A percentile compares a stretch with the other conserved stretches of the same genome.
phyloP scores from a whole-genome alignment of 2,888 invertebrate species.

The Furcula furcula region DNA sequence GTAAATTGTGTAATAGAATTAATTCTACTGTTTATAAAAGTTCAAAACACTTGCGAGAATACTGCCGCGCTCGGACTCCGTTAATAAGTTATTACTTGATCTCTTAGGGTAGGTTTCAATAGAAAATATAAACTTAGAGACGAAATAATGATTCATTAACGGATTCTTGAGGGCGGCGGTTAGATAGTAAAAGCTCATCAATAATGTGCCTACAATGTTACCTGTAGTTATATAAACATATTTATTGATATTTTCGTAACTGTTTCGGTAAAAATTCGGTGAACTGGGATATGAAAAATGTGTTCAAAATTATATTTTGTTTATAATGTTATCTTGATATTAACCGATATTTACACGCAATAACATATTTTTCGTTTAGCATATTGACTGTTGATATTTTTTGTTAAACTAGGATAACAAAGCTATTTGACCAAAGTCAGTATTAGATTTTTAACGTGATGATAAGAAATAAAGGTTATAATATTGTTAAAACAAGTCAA shows the following conservation, averaged over 20 bases:
- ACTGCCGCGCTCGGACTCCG: no score
- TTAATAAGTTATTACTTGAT: no score
- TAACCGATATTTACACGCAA: constrained; percentile 75
- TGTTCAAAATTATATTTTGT: constrained; percentile 71
- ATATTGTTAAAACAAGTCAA: constrained; percentile 66
- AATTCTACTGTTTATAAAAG: constrained; percentile 8
- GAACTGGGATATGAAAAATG: constrained; percentile 66
- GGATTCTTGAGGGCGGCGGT: no score
- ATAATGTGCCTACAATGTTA: constrained; percentile 80
- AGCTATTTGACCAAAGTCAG: constrained; percentile 83
- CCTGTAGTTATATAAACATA: constrained; percentile 73
- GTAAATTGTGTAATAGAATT: constrained; percentile 3
- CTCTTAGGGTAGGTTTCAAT: no score
- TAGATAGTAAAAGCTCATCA: constrained; percentile 71
- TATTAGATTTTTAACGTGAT: constrained; percentile 77
- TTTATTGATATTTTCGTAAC: constrained; percentile 54
- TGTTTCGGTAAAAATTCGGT: constrained; percentile 54
- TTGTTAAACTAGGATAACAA: constrained; percentile 80
- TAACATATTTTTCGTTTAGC: constrained; percentile 69
- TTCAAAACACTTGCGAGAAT: constrained; percentile 17
- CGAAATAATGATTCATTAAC: no score
- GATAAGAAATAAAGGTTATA: constrained; percentile 50
- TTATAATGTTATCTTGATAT: constrained; percentile 60
- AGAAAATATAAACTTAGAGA: no score
- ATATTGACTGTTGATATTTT: constrained; percentile 78